These are phyloP conservation scores for Macaria notata DNA, from an alignment of 2,888 invertebrate genomes.

Conservation along the genomic window DNA sequence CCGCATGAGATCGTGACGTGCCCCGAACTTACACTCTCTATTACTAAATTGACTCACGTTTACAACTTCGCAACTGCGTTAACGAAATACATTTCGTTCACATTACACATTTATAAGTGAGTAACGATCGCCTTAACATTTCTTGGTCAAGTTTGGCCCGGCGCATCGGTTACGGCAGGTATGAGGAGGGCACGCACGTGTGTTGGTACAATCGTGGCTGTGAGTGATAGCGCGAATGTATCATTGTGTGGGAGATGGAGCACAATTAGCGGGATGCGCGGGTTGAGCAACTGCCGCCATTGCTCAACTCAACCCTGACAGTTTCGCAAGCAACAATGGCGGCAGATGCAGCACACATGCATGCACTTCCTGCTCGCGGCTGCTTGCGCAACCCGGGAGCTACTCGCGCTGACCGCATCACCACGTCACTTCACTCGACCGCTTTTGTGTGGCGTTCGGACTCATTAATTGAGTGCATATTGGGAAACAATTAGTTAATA, in stretches of 20 bases:
- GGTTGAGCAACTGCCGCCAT: slow-evolving; percentile 70
- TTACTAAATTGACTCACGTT: slow-evolving; percentile 72
- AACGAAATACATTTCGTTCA: slow-evolving; percentile 67
- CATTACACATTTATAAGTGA: slow-evolving; percentile 54
- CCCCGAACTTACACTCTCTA: slow-evolving; percentile 56
- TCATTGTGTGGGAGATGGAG: slow-evolving; percentile 63
- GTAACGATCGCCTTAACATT: slow-evolving; percentile 50
- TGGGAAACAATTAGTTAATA: slow-evolving; percentile 63
- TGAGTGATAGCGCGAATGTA: slow-evolving; percentile 17
- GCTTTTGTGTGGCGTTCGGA: slow-evolving; percentile 53
- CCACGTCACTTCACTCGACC: not conserved
- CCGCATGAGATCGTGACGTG: slow-evolving; percentile 51
- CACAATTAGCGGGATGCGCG: slow-evolving; percentile 76
- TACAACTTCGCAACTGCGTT: slow-evolving; percentile 68
- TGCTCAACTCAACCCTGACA: slow-evolving; percentile 80
- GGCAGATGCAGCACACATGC: slow-evolving; percentile 78
- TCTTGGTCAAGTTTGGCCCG: slow-evolving; percentile 62
- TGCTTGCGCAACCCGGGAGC: slow-evolving; percentile 69
- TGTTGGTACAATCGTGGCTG: not conserved
- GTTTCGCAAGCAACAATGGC: slow-evolving; percentile 78
- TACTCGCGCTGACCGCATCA: slow-evolving; percentile 61
- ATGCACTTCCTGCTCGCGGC: slow-evolving; percentile 76
- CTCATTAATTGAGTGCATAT: slow-evolving; percentile 31
- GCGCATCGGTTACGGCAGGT: slow-evolving; percentile 27
- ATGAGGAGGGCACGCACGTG: slow-evolving; percentile 1